phyloP scores from a whole-genome alignment of 1,140 invertebrate species.

The Oncopodura yosiiana region DNA sequence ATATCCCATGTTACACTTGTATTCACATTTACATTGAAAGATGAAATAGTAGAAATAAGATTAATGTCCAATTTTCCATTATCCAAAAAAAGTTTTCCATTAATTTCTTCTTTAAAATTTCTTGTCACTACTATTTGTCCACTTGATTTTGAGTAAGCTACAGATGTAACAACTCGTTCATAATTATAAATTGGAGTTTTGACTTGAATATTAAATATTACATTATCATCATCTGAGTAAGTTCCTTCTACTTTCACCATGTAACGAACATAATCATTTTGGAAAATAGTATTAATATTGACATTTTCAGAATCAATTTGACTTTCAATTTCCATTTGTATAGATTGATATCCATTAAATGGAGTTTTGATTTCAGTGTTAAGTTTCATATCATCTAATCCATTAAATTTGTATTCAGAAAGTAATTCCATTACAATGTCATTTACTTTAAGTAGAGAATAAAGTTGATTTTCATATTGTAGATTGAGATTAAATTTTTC shows the following conservation, averaged over 20 bases:
- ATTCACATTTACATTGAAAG: neutral
- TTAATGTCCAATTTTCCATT: neutral
- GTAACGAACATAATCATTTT: slow-evolving; percentile 31
- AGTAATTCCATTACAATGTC: no score
- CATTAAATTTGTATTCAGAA: no score
- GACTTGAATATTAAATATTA: slow-evolving; percentile 15
- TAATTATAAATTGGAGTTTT: slow-evolving; percentile 30
- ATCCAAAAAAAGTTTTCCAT: neutral
- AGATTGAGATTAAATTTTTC: neutral
- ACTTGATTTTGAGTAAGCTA: neutral
- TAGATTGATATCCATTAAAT: slow-evolving; percentile 32
- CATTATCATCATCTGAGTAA: neutral
- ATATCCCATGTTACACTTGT: neutral
- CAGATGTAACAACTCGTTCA: slow-evolving; percentile 13
- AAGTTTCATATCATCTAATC: slow-evolving; percentile 5
- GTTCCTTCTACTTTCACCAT: slow-evolving; percentile 27
- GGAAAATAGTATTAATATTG: slow-evolving; percentile 17
- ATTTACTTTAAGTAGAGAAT: no score
- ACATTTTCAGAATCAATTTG: slow-evolving; percentile 9
- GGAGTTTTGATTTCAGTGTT: slow-evolving; percentile 34
- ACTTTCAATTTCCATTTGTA: slow-evolving; percentile 6
- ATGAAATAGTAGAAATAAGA: neutral
- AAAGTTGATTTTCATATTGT: no score
- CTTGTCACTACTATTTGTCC: neutral
- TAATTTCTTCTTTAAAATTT: slow-evolving; percentile 21